These are phyloP conservation scores for Phrynosoma platyrhinos DNA, from an alignment of 2,113 vertebrate genomes.

Conservation along the genomic window DNA sequence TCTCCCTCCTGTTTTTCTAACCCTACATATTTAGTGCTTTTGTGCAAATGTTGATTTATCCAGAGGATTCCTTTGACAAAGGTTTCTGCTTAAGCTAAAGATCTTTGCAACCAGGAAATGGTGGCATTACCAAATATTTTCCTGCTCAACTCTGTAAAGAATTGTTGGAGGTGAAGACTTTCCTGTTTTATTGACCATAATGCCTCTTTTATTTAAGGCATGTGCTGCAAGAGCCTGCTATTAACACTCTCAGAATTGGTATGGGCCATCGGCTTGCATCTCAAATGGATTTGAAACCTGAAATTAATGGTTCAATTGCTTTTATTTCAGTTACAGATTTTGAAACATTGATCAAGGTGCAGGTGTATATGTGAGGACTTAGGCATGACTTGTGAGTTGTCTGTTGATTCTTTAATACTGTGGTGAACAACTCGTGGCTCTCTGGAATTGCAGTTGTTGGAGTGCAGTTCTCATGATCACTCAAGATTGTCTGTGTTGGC, in stretches of 20 bases:
- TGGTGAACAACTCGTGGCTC: no score
- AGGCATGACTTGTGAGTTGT: no score
- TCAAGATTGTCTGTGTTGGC: no score
- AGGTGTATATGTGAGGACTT: no score
- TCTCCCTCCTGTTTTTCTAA: conserved; percentile 1
- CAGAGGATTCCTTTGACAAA: not conserved
- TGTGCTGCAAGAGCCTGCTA: no score
- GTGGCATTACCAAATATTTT: not conserved
- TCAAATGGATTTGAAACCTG: not conserved
- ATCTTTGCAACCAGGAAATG: not conserved
- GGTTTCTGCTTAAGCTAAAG: not conserved
- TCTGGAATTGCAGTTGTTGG: no score
- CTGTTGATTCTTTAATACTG: no score
- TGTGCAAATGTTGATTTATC: not conserved
- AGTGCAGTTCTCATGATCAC: no score
- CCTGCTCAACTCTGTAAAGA: not conserved
- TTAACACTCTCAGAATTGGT: not conserved
- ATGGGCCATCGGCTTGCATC: not conserved
- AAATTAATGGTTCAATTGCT: not conserved
- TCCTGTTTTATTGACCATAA: not conserved
- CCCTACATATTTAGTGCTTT: not conserved
- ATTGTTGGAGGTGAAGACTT: not conserved
- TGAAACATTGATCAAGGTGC: not conserved
- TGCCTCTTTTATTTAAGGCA: not conserved
- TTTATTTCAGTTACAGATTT: not conserved